phyloP scores from a whole-genome alignment of 2,113 vertebrate genomes.

The Amazona vittata region DNA sequence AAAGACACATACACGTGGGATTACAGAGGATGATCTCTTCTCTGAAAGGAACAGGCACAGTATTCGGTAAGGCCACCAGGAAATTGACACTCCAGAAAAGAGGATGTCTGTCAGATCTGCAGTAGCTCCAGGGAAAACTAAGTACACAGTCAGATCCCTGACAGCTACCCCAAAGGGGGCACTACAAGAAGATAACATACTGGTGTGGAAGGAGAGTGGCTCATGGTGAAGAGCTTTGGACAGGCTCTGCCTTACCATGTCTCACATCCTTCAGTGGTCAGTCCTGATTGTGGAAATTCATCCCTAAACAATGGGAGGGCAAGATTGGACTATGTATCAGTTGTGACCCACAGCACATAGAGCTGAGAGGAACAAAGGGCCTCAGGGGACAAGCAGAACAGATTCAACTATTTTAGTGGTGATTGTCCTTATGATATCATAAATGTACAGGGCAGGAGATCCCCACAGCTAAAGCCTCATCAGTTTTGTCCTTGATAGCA shows the following conservation, averaged over 20 bases:
- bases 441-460: too few species aligned
- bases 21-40: not conserved
- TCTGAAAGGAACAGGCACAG: not conserved
- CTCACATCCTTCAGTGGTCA: not conserved
- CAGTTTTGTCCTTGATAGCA: not conserved
- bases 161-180: rapidly evolving
- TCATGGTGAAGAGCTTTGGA: not conserved
- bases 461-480: not conserved
- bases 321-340: not conserved
- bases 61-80: not conserved
- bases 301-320: not conserved
- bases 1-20: not conserved
- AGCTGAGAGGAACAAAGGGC: not conserved
- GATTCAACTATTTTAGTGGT: rapidly evolving
- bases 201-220: not conserved
- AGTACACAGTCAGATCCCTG: not conserved
- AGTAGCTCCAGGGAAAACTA: not conserved
- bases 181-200: not conserved
- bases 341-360: not conserved
- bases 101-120: not conserved
- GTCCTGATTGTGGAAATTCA: not conserved
- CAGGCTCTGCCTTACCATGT: not conserved
- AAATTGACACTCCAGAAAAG: not conserved
- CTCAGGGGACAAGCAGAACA: not conserved
- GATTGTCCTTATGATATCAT: not conserved